A percentile compares a stretch with the other conserved stretches of the same genome.
These are phyloP conservation scores for Glaucomys volans DNA, from an alignment of 2,113 vertebrate genomes.

Conservation along the genomic window DNA sequence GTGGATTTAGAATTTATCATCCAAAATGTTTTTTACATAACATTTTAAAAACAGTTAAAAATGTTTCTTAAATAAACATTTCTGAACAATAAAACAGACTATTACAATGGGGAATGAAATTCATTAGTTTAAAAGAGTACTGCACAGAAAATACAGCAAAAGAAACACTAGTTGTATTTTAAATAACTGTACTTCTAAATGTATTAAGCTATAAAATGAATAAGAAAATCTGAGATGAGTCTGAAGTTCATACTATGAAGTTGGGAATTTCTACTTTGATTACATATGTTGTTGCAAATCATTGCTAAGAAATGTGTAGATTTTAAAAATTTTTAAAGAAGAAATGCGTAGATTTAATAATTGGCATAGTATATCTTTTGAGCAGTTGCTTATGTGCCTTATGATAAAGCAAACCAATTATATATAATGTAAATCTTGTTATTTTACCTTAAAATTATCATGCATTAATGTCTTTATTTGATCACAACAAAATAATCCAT, in stretches of 20 bases:
- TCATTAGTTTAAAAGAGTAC: not conserved
- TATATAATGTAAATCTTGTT: not conserved
- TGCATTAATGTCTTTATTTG: constrained; percentile 30
- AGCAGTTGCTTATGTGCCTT: constrained; percentile 32
- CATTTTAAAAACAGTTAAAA: not conserved
- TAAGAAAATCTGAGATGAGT: not conserved
- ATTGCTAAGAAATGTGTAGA: not conserved
- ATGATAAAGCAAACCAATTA: constrained; percentile 3
- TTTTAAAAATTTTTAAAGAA: not conserved
- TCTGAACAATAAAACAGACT: not conserved
- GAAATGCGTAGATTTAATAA: not conserved
- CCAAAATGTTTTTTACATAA: not conserved
- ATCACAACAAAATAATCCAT: not conserved
- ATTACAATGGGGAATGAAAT: constrained; percentile 14
- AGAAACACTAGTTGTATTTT: not conserved
- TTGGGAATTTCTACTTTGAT: not conserved
- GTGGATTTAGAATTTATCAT: constrained; percentile 24
- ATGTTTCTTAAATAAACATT: not conserved
- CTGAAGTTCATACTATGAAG: not conserved
- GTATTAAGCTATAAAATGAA: not conserved
- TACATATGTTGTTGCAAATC: not conserved
- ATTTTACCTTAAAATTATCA: constrained; percentile 29
- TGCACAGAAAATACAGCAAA: not conserved
- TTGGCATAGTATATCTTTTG: not conserved
- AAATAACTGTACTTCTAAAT: not conserved